Base-by-base conservation (phyloP, 2,797 vertebrate genomes). In the Epinephelus awoara region DNA sequence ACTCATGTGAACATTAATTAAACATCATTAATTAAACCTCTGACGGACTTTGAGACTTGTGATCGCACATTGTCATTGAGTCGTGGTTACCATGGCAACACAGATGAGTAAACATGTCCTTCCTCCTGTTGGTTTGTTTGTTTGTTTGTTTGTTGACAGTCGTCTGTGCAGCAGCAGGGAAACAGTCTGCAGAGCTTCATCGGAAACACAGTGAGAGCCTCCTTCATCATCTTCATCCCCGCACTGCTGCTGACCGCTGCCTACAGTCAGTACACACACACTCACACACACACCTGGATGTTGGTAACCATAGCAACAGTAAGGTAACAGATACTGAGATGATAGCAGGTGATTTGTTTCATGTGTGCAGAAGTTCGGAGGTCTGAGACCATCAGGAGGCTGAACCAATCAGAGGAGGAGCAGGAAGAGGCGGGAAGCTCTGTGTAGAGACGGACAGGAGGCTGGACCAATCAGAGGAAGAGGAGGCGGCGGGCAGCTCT, bases 171-270 rank as follows among this genome's bases (percentile, higher is more conserved):
- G 44, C 64, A 77, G 63, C 40, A 61, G 2, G 40, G 78, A 50
- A 25, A 63, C 25, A 40, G 17, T 54, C 70, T 88, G 59, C 67
- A 78, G 52, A 58, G 1, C 49, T 93, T 88, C 77, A 46, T 91
- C 15, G 83, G 86, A 83, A 89, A 88, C 76, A 86, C 89, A 4
- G 4, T 94, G 74, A 85, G 91, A 77, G 34, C 70, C 2, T 87
- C 89, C 67, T 85, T 90, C 55, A 83, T 94, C 79, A n/a, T 90
- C 65, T 93, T 93, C 80, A 87, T 92, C 19, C 91, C 93, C 8
- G 86, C 85, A 2, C 72, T 94, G 70, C 75, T 94, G 69, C 67
- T 93, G 50, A 66, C 70, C 8, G 64, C 88, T 65, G 57, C 84
- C 23, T 63, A 89, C 73, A 88, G 93, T 94, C 75, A 88, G 92